A percentile compares a stretch with the other conserved stretches of the same genome.
Conservation (phyloP, 2,113 vertebrate genomes). For the Cacatua alba region DNA sequence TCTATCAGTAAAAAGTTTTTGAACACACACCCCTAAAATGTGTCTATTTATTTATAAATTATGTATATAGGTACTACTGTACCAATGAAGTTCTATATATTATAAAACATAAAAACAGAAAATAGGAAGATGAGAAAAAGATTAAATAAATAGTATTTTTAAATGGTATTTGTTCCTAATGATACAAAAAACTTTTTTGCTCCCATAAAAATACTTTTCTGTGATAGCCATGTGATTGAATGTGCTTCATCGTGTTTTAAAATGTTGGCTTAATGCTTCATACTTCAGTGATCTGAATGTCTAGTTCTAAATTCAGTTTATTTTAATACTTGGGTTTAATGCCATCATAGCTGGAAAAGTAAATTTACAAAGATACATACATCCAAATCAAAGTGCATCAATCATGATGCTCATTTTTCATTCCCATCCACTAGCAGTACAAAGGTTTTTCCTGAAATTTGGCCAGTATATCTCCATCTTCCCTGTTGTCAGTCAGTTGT, state of each 20-base stretch:
- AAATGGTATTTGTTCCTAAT: neutral
- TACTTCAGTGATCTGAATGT: neutral
- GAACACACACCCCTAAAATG: rapidly evolving
- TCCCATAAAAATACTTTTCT: neutral
- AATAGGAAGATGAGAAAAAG: neutral
- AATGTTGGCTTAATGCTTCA: neutral
- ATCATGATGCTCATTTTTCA: neutral
- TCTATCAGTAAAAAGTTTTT: neutral
- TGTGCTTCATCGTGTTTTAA: neutral
- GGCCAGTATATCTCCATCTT: neutral
- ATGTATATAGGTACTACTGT: neutral
- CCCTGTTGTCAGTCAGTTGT: neutral
- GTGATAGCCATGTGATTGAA: neutral
- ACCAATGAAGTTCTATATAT: neutral
- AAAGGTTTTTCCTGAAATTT: neutral
- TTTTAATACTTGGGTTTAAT: neutral
- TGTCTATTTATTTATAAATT: neutral
- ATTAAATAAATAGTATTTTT: neutral
- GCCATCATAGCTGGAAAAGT: neutral
- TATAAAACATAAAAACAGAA: neutral
- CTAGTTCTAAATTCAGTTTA: neutral
- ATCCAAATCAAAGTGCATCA: neutral
- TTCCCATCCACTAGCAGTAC: neutral
- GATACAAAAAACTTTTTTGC: neutral
- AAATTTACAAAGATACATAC: neutral